These are phyloP conservation scores for Philotrypesis tridentata DNA, from an alignment of 1,140 invertebrate species.

Conservation along the genomic window DNA sequence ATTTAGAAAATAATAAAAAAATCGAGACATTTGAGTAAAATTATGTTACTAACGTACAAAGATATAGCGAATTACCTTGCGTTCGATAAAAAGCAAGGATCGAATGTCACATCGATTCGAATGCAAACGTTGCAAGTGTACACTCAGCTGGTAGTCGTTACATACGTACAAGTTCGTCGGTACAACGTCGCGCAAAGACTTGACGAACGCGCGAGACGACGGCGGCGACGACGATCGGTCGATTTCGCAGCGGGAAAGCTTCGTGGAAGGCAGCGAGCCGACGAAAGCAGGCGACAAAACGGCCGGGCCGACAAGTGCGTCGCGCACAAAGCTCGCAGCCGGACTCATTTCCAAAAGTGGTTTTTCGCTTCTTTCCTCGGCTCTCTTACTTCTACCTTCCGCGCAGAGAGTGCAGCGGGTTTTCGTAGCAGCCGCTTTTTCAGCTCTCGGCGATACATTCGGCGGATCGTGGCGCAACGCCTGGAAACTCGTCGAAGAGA, in stretches of 20 bases:
- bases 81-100: too few relatives aligned
- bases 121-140: not conserved
- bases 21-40: too few relatives aligned
- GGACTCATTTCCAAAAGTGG: slow-evolving; percentile 39
- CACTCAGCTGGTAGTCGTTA: not conserved
- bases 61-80: too few relatives aligned
- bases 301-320: slow-evolving; percentile 19
- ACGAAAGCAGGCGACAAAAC: slow-evolving; percentile 11
- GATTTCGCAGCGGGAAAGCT: not conserved
- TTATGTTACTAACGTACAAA: too few relatives aligned
- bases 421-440: not conserved
- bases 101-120: too few relatives aligned
- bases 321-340: not conserved
- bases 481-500: not conserved
- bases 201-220: not conserved
- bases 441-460: not conserved
- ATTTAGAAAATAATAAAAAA: too few relatives aligned
- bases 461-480: not conserved
- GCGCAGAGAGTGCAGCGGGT: not conserved
- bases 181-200: not conserved
- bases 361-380: slow-evolving; percentile 6
- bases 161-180: not conserved
- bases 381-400: not conserved
- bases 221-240: not conserved
- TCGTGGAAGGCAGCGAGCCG: not conserved